Conservation (phyloP, 2,113 vertebrate species). For the Elaphurus davidianus region DNA sequence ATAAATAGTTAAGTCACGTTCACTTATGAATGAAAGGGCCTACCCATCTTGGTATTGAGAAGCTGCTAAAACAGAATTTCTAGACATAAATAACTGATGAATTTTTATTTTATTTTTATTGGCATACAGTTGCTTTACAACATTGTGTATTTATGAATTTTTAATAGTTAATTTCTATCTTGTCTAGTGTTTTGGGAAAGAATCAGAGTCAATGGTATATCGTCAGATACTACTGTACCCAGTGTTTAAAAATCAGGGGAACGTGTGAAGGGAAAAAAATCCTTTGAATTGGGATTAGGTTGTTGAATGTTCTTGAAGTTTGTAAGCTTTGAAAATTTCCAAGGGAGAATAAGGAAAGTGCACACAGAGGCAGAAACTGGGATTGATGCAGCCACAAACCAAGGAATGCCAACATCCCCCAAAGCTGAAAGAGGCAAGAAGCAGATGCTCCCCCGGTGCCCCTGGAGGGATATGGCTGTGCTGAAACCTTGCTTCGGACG, state of each 20-base stretch:
- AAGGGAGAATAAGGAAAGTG: background rate
- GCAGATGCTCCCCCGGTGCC: background rate
- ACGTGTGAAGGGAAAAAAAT: background rate
- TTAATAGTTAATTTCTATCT: background rate
- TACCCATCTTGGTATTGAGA: background rate
- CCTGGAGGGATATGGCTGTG: too few relatives aligned
- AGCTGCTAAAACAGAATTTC: background rate
- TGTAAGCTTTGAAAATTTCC: background rate
- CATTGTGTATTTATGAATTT: background rate
- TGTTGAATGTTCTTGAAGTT: background rate
- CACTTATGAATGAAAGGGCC: background rate
- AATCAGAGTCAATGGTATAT: background rate
- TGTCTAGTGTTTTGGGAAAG: background rate
- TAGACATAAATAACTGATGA: background rate
- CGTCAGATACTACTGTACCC: background rate
- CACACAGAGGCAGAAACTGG: background rate
- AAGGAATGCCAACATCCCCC: background rate
- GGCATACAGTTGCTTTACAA: background rate
- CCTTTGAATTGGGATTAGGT: background rate
- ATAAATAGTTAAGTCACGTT: background rate
- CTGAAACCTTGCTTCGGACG: background rate
- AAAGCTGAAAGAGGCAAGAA: background rate
- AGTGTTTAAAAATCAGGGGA: background rate
- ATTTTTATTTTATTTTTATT: background rate
- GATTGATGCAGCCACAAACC: background rate